These are phyloP conservation scores for Cryptocephalus moraei DNA, from an alignment of 2,888 invertebrate genomes.

Conservation along the genomic window DNA sequence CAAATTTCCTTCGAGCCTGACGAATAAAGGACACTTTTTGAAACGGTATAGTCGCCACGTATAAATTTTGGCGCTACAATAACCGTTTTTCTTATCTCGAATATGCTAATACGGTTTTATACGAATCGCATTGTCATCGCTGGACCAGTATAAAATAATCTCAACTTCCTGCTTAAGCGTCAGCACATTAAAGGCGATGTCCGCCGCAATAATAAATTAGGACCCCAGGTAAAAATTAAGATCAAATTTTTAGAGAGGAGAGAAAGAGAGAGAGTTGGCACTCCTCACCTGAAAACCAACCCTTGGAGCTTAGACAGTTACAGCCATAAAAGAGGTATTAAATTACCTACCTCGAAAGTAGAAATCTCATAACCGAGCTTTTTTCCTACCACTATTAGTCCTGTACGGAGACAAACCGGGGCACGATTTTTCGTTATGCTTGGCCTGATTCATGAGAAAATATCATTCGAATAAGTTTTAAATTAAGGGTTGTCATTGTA, in stretches of 20 bases:
- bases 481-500: slow-evolving; percentile 39
- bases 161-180: slow-evolving; percentile 6
- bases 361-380: slow-evolving; percentile 31
- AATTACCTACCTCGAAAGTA: slow-evolving; percentile 35
- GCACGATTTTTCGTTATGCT: slow-evolving; percentile 6
- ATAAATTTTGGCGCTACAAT: no score
- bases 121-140: slow-evolving; percentile 1
- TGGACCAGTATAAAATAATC: no score
- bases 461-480: slow-evolving; percentile 37
- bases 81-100: background rate
- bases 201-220: slow-evolving; percentile 3
- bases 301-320: slow-evolving; percentile 32
- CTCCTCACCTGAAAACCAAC: slow-evolving; percentile 34
- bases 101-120: background rate
- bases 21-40: no score
- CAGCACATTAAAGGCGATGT: background rate
- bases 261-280: slow-evolving; percentile 20
- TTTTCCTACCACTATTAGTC: slow-evolving; percentile 26
- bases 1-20: no score
- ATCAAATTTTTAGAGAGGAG: background rate
- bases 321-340: slow-evolving; percentile 38
- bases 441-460: slow-evolving; percentile 32
- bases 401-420: slow-evolving; percentile 7
- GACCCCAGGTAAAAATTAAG: slow-evolving; percentile 1
- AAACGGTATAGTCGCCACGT: no score